phyloP scores from a whole-genome alignment of 2,888 invertebrate species.

The Siphlonurus alternatus region DNA sequence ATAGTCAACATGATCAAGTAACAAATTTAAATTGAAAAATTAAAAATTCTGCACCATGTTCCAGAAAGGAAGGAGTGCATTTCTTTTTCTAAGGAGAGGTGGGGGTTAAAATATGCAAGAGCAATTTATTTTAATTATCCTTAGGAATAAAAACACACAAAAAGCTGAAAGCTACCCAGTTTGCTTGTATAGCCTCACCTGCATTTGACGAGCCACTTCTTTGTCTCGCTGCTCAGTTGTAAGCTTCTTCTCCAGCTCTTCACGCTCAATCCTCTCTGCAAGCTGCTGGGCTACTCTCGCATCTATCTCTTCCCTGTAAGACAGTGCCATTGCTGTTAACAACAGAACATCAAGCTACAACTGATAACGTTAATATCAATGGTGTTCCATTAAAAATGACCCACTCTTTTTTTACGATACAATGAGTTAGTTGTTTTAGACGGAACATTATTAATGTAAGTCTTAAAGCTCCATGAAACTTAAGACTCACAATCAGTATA shows the following conservation, averaged over 20 bases:
- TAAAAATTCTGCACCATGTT: background rate
- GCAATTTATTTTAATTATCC: background rate
- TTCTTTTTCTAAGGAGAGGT: too few species aligned
- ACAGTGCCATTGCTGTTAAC: slow-evolving; percentile 9
- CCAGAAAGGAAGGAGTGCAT: background rate
- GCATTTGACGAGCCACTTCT: slow-evolving; percentile 32
- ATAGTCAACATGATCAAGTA: background rate
- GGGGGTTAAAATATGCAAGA: background rate
- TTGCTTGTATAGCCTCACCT: too few species aligned
- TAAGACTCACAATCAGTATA: background rate
- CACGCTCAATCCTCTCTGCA: slow-evolving; percentile 43
- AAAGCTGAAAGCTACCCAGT: too few species aligned
- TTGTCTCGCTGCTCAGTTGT: slow-evolving; percentile 25
- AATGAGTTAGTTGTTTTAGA: too few species aligned
- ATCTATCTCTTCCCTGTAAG: slow-evolving; percentile 45
- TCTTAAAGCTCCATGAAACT: too few species aligned
- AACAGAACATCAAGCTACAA: too few species aligned
- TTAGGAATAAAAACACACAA: too few species aligned
- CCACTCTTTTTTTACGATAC: too few species aligned
- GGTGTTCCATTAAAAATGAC: too few species aligned
- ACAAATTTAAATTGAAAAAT: background rate
- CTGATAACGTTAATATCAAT: too few species aligned
- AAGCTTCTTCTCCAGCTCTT: slow-evolving; percentile 28
- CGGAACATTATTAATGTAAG: too few species aligned
- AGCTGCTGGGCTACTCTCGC: slow-evolving; percentile 45